Conservation (phyloP, 2,888 invertebrate genomes). For the Isotomurus palustris region DNA sequence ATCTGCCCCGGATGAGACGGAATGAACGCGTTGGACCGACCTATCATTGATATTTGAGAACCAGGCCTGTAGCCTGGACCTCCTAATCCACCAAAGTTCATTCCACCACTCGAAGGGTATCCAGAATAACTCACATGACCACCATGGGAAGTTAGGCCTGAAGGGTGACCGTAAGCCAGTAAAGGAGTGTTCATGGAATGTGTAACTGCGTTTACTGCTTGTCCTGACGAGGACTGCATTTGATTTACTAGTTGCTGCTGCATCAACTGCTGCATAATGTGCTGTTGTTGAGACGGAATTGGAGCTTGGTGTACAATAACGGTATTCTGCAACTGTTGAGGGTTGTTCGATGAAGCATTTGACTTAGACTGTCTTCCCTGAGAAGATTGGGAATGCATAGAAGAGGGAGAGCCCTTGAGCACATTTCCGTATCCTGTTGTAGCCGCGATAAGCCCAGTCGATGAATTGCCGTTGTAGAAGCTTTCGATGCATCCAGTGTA, state of each 20-base stretch:
- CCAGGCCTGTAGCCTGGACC: slow-evolving; percentile 20
- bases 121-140: slow-evolving; percentile 1
- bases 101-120: slow-evolving; percentile 18
- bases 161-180: slow-evolving; percentile 8
- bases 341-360: slow-evolving; percentile 1
- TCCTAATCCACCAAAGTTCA: slow-evolving; percentile 24
- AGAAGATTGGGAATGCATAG: slow-evolving; percentile 5
- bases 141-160: slow-evolving; percentile 4
- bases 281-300: not conserved
- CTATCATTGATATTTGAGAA: slow-evolving; percentile 1
- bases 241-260: slow-evolving; percentile 2
- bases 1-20: slow-evolving; percentile 8
- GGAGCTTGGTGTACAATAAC: not conserved
- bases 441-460: not conserved
- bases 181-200: slow-evolving; percentile 15
- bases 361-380: slow-evolving; percentile 4
- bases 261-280: slow-evolving; percentile 9
- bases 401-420: slow-evolving; percentile 6
- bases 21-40: not conserved
- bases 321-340: not conserved
- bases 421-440: slow-evolving; percentile 9
- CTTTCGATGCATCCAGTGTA: not conserved
- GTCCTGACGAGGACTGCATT: slow-evolving; percentile 8
- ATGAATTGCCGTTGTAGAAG: not conserved
- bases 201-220: slow-evolving; percentile 7